A percentile compares a stretch with the other conserved stretches of the same genome.
These are phyloP conservation scores for Drosophila chauvacae DNA, from an alignment of 1,140 invertebrate species.

Conservation along the genomic window DNA sequence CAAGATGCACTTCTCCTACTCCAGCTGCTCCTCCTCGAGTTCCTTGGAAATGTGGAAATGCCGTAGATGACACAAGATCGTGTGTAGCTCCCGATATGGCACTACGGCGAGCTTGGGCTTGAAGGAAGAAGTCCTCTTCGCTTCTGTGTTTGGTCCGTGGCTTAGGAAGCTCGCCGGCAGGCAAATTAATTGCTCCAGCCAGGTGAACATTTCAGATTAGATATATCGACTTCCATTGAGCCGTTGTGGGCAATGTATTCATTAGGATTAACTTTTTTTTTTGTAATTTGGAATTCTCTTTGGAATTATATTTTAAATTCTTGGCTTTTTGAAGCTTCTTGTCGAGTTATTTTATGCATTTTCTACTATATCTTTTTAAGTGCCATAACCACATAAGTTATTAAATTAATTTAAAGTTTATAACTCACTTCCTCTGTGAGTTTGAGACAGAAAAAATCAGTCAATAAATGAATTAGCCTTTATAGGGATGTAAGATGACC, in stretches of 20 bases:
- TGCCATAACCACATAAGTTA: background rate
- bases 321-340: background rate
- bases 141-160: conserved; percentile 9
- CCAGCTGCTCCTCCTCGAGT: conserved; percentile 4
- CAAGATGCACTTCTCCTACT: conserved; percentile 34
- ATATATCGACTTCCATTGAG: conserved; percentile 25
- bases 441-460: too few relatives aligned
- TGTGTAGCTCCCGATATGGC: conserved; percentile 46
- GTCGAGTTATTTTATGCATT: background rate
- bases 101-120: conserved; percentile 4
- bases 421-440: too few relatives aligned
- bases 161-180: conserved; percentile 17
- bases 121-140: conserved; percentile 26
- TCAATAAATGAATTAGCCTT: too few relatives aligned
- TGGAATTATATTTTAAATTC: background rate
- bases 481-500: too few relatives aligned
- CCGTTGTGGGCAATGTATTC: background rate
- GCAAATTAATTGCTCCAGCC: conserved; percentile 45
- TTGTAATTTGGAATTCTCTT: background rate
- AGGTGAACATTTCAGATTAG: conserved; percentile 33
- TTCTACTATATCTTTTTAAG: background rate
- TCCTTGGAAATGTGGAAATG: conserved; percentile 50
- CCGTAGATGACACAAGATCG: conserved; percentile 52
- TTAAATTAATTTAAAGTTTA: background rate
- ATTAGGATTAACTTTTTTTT: background rate